Percentiles rank a stretch among this genome's conserved stretches.
These are phyloP conservation scores for Diloba caeruleocephala DNA, from an alignment of 2,888 invertebrate species.

Conservation along the genomic window DNA sequence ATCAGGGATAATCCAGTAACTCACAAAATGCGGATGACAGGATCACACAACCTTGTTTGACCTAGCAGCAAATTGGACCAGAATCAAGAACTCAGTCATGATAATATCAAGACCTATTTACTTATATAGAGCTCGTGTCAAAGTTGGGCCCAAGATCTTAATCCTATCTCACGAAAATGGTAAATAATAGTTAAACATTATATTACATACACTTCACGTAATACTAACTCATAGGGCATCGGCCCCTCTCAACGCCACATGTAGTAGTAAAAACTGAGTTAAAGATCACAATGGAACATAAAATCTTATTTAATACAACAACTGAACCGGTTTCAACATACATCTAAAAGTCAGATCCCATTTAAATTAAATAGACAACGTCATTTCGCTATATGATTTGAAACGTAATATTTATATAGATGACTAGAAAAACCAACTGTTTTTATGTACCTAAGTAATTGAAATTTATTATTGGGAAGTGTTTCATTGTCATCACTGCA, in stretches of 20 bases:
- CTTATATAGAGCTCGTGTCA: too few relatives aligned
- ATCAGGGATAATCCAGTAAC: too few relatives aligned
- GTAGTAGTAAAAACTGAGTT: slow-evolving; percentile 8
- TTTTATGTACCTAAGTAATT: neutral
- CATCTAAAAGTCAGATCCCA: slow-evolving; percentile 8
- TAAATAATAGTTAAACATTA: slow-evolving; percentile 13
- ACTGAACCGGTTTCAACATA: slow-evolving; percentile 11
- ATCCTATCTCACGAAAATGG: slow-evolving; percentile 11
- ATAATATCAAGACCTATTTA: too few relatives aligned
- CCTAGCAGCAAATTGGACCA: too few relatives aligned
- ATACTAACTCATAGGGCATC: slow-evolving; percentile 18
- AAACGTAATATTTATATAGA: neutral
- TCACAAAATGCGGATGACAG: too few relatives aligned
- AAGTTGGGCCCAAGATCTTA: slow-evolving; percentile 3
- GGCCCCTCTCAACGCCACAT: slow-evolving; percentile 9
- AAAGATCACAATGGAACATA: slow-evolving; percentile 19
- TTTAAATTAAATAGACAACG: neutral
- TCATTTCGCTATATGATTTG: neutral
- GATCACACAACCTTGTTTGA: too few relatives aligned
- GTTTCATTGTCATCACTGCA: neutral
- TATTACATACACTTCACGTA: slow-evolving; percentile 13
- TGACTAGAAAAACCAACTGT: neutral
- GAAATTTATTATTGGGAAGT: neutral
- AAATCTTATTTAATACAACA: slow-evolving; percentile 6
- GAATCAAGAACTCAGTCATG: too few relatives aligned